Conservation (phyloP, 2,113 vertebrate genomes). For the Rhynchomys soricoides region DNA sequence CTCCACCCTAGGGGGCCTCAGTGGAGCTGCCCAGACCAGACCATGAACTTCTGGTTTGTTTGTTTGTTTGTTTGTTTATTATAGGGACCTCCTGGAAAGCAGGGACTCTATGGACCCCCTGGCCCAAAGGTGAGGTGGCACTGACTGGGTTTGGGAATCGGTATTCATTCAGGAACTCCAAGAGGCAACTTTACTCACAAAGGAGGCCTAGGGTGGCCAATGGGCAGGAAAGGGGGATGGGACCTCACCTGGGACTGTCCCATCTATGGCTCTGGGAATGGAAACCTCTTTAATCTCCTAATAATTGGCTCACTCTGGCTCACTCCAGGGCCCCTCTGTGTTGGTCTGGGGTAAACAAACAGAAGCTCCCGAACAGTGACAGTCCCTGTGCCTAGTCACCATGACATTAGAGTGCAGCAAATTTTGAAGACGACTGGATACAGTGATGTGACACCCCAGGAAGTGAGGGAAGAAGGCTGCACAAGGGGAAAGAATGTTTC, state of each 20-base stretch:
- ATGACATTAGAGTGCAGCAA: background rate
- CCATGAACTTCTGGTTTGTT: constrained; percentile 24
- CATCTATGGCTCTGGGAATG: background rate
- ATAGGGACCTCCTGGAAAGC: constrained; percentile 90
- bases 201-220: background rate
- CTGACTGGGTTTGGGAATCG: background rate
- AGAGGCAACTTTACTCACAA: background rate
- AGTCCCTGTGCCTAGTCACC: background rate
- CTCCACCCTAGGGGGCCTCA: background rate
- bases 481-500: background rate
- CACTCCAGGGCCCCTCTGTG: background rate
- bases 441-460: background rate
- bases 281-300: background rate
- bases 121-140: constrained; percentile 92
- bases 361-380: background rate
- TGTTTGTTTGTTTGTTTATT: background rate
- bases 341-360: background rate
- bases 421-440: background rate
- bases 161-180: background rate
- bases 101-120: constrained; percentile 87
- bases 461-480: background rate
- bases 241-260: background rate
- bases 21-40: background rate
- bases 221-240: background rate
- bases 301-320: background rate